Evolutionary conservation across 2,113 vertebrate genomes (phyloP).

Genomic region (Todiramphus chloris): DNA sequence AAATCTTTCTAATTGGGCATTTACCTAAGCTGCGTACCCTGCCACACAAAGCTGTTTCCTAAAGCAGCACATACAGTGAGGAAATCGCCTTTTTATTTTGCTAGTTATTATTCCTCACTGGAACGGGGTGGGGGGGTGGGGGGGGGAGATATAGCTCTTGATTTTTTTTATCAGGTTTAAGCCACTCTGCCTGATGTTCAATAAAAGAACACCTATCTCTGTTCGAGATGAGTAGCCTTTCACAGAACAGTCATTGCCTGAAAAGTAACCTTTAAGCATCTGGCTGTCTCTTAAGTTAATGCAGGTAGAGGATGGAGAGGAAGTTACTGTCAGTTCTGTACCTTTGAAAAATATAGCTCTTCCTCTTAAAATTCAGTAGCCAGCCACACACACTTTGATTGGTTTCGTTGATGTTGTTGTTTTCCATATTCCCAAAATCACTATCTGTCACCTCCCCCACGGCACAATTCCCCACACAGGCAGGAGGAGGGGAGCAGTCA

Average conservation of each 20-base stretch:
- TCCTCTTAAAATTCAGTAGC: constrained; percentile 46
- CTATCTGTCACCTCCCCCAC: background rate
- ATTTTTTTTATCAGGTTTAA: constrained; percentile 60
- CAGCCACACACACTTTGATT: background rate
- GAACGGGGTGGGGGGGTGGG: background rate
- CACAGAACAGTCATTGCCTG: constrained; percentile 47
- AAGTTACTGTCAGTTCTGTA: constrained; percentile 23
- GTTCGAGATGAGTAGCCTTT: constrained; percentile 55
- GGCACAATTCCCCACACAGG: rapidly evolving
- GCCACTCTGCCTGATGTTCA: constrained; percentile 55
- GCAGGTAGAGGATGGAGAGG: constrained; percentile 49
- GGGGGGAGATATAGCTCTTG: background rate
- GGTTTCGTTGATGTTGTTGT: background rate
- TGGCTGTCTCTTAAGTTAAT: constrained; percentile 53
- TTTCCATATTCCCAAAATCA: background rate
- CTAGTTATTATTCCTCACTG: constrained; percentile 28
- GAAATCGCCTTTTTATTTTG: constrained; percentile 38
- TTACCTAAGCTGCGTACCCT: constrained; percentile 14
- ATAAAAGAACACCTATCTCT: constrained; percentile 60
- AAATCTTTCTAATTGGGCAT: constrained; percentile 59
- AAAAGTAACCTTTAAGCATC: constrained; percentile 60
- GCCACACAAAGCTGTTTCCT: background rate
- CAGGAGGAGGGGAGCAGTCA: background rate
- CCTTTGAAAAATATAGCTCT: constrained; percentile 40
- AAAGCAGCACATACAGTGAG: constrained; percentile 6